These are phyloP conservation scores for Saccostrea echinata DNA, from an alignment of 1,140 invertebrate species.

Conservation along the genomic window DNA sequence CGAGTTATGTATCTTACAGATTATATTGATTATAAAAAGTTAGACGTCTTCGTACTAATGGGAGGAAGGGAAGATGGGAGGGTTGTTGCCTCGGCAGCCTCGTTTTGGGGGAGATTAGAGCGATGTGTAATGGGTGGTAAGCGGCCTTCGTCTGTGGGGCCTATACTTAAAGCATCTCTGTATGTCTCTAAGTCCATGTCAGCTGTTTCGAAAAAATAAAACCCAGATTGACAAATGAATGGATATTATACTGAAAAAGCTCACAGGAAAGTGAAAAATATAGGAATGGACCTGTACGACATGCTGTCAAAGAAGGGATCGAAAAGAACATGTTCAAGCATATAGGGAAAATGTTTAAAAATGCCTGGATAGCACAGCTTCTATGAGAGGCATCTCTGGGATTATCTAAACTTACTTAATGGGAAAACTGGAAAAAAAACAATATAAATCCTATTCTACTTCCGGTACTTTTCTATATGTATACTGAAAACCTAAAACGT, in stretches of 20 bases:
- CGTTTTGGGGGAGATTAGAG: background rate
- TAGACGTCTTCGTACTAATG: slow-evolving; percentile 20
- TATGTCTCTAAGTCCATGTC: slow-evolving; percentile 24
- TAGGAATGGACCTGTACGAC: too few relatives aligned
- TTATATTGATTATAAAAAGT: background rate
- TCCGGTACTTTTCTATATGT: background rate
- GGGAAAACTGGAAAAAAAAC: background rate
- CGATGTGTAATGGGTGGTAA: background rate
- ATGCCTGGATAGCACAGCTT: too few relatives aligned
- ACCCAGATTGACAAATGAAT: background rate
- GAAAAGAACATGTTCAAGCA: too few relatives aligned
- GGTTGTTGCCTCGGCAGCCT: background rate
- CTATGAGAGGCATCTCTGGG: background rate
- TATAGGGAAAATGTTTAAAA: too few relatives aligned
- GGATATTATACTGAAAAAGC: background rate
- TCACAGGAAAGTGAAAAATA: too few relatives aligned
- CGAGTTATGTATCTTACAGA: background rate
- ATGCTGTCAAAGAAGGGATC: too few relatives aligned
- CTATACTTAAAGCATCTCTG: slow-evolving; percentile 17
- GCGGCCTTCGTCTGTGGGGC: background rate
- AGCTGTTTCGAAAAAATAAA: slow-evolving; percentile 28
- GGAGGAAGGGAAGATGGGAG: background rate
- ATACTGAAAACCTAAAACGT: background rate
- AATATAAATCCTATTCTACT: background rate
- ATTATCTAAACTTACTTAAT: background rate